Evolutionary conservation across 2,113 vertebrate species (phyloP).

Genomic region (Pseudonaja textilis): DNA sequence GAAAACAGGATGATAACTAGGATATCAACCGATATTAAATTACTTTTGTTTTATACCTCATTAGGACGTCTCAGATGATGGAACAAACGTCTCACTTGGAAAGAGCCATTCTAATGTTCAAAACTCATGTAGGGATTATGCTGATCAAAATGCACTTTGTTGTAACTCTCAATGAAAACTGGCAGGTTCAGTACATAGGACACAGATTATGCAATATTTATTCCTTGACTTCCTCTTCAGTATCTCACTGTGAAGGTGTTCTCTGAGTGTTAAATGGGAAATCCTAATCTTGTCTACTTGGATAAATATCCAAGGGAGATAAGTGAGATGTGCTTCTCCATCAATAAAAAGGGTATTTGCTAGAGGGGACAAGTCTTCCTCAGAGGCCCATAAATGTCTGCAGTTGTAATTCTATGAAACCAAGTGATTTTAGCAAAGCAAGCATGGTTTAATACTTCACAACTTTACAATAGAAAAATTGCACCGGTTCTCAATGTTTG

Average conservation of each 20-base stretch:
- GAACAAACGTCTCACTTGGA: not conserved
- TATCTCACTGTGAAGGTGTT: not conserved
- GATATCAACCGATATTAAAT: not conserved
- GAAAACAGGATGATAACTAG: not conserved
- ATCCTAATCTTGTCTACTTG: not conserved
- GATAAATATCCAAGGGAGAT: not conserved
- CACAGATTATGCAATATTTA: not conserved
- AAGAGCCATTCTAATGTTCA: not conserved
- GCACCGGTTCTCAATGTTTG: not conserved
- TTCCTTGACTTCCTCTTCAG: not conserved
- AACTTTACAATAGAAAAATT: not conserved
- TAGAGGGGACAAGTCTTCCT: not conserved
- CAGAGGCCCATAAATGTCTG: not conserved
- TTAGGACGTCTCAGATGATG: not conserved
- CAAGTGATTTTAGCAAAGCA: not conserved
- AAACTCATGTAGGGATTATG: not conserved
- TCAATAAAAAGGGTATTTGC: not conserved
- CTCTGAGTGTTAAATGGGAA: not conserved
- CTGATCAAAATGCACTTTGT: not conserved
- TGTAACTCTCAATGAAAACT: not conserved
- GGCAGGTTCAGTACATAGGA: not conserved
- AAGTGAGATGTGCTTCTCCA: not conserved
- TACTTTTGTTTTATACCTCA: not conserved
- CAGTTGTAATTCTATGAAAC: not conserved
- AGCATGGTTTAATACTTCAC: not conserved